Base-by-base conservation (phyloP, 2,797 vertebrate species). In the Periparus ater region DNA sequence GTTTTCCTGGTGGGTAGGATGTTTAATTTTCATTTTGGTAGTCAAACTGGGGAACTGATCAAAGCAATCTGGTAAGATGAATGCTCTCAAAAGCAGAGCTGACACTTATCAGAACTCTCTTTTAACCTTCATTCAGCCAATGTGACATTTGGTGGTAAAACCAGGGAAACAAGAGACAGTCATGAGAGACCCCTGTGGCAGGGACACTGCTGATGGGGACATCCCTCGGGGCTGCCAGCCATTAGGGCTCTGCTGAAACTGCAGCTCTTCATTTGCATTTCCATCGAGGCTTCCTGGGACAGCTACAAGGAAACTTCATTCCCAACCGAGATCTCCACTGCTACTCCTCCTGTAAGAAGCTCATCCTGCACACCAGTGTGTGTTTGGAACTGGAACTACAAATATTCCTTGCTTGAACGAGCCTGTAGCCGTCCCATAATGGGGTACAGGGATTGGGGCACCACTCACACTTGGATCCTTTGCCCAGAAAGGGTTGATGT, bases 21-120 rank as follows among this genome's bases (percentile, higher is more conserved):
- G 89, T 91, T 93, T 94, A 85, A 96, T 88, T 96, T 96, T 92
- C 73, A 65, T 91, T 95, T 93, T 20, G 4, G 51, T 81, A 85
- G 72, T 70, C 74, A 91, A 96, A 87, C 26, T 66, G 81, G 30
- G 89, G 67, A 58, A 87, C 20, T 89, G 91, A 88, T 93, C 36
- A 38, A 50, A 73, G 47, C 22, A 3, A 88, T 54, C 61, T 84
- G 29, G 29, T 71, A 78, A 82, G 75, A 94, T 17, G 63, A 58
- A 93, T 72, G 62, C 40, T 77, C 38, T 68, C 16, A 17, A 75
- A 88, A 84, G 34, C 55, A 73, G 65, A 71, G 47, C 66, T 58
- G 51, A 72, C 61, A 54, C 51, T 29, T 34, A 44, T 48, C 62
- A 66, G 60, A 86, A 68, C 70, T 70, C 26, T 47, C 63, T 86